Conservation (phyloP, 2,113 vertebrate genomes). For the Pachypanchax playfairii region DNA sequence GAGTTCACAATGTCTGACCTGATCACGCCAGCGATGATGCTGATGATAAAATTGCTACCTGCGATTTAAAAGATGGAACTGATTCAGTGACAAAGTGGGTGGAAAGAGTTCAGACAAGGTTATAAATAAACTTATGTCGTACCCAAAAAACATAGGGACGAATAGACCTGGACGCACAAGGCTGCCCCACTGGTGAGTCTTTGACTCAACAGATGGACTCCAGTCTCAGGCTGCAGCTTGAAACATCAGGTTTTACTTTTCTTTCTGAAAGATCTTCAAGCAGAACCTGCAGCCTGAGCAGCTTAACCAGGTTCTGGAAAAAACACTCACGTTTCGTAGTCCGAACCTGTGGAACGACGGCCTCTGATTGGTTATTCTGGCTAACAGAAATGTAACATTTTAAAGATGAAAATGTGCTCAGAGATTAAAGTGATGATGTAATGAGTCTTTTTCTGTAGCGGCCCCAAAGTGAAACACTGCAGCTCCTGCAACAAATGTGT, state of each 20-base stretch:
- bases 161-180: no score
- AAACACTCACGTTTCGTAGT: neutral
- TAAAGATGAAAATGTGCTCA: neutral
- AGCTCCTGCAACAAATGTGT: conserved; percentile 85
- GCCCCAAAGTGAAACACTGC: conserved; percentile 83
- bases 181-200: neutral
- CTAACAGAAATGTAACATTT: neutral
- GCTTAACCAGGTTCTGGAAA: neutral
- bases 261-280: neutral
- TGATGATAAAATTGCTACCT: no score
- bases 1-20: no score
- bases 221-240: neutral
- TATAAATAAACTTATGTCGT: no score
- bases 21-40: no score
- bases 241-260: neutral
- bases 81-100: no score
- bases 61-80: no score
- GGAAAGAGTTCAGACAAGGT: no score
- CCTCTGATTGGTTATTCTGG: no score
- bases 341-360: neutral
- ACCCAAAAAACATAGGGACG: no score
- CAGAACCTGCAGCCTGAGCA: neutral
- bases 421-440: neutral
- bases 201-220: neutral
- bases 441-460: conserved; percentile 59